Conservation (phyloP, 2,888 invertebrate species). For the Eumacrocentrus americanus region DNA sequence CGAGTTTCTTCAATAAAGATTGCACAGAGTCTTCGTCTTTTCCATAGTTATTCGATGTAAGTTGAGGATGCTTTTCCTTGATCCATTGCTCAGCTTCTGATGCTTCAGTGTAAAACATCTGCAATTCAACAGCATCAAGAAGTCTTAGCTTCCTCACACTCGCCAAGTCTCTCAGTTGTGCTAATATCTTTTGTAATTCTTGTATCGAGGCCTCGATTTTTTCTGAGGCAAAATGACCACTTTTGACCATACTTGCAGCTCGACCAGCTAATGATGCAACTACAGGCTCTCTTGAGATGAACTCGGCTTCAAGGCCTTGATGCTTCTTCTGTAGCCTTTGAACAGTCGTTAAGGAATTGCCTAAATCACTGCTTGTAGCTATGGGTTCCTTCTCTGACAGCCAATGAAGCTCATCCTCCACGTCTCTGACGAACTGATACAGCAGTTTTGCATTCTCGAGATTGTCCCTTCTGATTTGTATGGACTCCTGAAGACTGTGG, state of each 20-base stretch:
- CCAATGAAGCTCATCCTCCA: conserved; percentile 93
- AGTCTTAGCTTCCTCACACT: conserved; percentile 75
- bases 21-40: conserved; percentile 92
- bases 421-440: conserved; percentile 89
- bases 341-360: conserved; percentile 73
- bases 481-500: conserved; percentile 84
- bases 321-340: conserved; percentile 94
- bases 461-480: conserved; percentile 89
- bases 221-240: conserved; percentile 83
- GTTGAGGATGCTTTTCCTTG: conserved; percentile 77
- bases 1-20: conserved; percentile 81
- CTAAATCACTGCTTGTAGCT: conserved; percentile 75
- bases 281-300: conserved; percentile 84
- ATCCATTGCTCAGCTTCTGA: conserved; percentile 93
- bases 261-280: conserved; percentile 76
- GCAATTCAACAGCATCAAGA: conserved; percentile 82
- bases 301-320: conserved; percentile 86
- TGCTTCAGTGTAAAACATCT: conserved; percentile 88
- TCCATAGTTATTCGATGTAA: conserved; percentile 81
- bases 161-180: conserved; percentile 75
- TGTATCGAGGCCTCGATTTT: conserved; percentile 74
- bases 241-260: conserved; percentile 79
- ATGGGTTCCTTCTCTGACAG: conserved; percentile 77
- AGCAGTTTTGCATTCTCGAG: conserved; percentile 87
- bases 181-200: conserved; percentile 73